Conservation (phyloP, 1,140 invertebrate genomes). For the honey bee (Apis mellifera) region DNA sequence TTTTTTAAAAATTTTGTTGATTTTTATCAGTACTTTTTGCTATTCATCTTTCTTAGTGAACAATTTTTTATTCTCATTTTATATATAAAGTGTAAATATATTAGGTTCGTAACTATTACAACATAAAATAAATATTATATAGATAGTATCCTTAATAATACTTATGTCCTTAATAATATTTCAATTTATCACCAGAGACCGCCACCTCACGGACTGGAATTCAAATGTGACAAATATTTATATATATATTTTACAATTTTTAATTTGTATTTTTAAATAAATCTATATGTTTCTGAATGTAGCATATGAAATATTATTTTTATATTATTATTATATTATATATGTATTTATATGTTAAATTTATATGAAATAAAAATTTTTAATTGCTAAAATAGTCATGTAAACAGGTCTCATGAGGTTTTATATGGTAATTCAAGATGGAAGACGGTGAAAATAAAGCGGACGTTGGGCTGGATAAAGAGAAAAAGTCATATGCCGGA, state of each 20-base stretch:
- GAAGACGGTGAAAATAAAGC: conserved; percentile 71
- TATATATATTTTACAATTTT: conserved; percentile 12
- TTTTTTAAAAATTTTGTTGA: not conserved
- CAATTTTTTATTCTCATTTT: not conserved
- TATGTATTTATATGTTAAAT: not conserved
- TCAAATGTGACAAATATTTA: not conserved
- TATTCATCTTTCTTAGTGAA: not conserved
- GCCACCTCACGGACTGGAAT: not conserved
- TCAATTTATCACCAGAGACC: not conserved
- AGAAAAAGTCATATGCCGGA: conserved; percentile 88
- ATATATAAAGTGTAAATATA: not conserved
- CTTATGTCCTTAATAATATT: not conserved
- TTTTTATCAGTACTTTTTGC: not conserved
- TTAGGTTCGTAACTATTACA: not conserved
- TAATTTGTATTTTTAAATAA: conserved; percentile 23
- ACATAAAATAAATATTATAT: not conserved
- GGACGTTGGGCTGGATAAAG: conserved; percentile 77
- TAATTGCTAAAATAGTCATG: conserved; percentile 8
- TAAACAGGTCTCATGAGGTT: conserved; percentile 14
- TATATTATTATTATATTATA: not conserved
- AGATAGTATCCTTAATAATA: not conserved
- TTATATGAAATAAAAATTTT: not conserved
- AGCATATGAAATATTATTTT: not conserved
- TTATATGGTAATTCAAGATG: conserved; percentile 69
- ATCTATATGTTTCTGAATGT: not conserved